Percentiles rank a stretch among this genome's conserved stretches.
Evolutionary conservation across 2,113 vertebrate genomes (phyloP).

Genomic region (Otus sunia): DNA sequence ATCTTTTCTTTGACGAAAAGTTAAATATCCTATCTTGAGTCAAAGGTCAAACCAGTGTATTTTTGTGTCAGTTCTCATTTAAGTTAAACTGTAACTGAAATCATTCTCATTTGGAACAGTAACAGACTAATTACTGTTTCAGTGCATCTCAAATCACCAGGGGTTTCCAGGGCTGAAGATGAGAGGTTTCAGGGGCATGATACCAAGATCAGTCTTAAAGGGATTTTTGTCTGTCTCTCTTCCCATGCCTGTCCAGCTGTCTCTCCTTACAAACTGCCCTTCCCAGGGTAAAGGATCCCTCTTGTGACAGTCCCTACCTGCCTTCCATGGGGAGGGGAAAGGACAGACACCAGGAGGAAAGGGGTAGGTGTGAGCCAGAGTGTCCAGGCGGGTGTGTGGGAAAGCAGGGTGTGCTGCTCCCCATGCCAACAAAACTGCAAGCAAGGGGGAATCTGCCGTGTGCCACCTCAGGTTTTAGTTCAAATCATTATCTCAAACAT

Average conservation of each 20-base stretch:
- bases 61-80: neutral
- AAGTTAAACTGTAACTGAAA: neutral
- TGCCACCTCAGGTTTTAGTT: neutral
- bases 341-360: neutral
- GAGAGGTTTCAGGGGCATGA: neutral
- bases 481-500: neutral
- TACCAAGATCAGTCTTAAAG: neutral
- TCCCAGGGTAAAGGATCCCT: neutral
- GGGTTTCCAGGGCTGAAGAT: neutral
- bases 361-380: neutral
- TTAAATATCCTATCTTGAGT: neutral
- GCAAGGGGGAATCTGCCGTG: neutral
- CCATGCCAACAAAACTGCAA: accelerated
- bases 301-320: neutral
- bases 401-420: neutral
- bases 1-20: neutral
- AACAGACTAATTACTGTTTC: neutral
- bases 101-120: neutral
- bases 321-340: accelerated
- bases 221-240: neutral
- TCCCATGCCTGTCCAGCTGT: neutral
- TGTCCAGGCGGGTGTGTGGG: accelerated
- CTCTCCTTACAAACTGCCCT: neutral
- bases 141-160: neutral
- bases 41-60: accelerated